Base-by-base conservation (phyloP, 2,113 vertebrate species). In the Chaenogobius annularis region DNA sequence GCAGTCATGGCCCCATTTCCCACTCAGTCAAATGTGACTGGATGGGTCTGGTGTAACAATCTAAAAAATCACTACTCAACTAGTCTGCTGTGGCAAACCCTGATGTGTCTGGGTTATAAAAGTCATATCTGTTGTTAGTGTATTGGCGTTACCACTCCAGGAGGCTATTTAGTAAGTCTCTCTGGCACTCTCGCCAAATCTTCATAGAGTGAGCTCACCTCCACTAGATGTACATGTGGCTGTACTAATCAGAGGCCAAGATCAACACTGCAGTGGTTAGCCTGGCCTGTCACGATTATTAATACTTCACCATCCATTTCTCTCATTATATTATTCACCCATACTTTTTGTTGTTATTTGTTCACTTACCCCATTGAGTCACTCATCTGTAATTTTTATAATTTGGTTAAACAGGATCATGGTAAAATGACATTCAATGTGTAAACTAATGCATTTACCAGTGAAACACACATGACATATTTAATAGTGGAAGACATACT, bases 191-290 rank as follows among this genome's bases (percentile, higher is more conserved):
- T 50, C 47, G 15, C 5, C 47, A 14, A 50, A 48, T 7, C 87
- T 85, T 87, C 83, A 87, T 78, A 71, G 77, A 70, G 83, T 89
- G 87, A 87, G 80, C 75, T 89, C 85, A 89, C 75, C 67, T 62
- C 78, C 73, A 7, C 52, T 61, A 48, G 23, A 20, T 62, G 11
- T 55, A 55, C 40, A 59, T 31, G 73, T 68, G 61, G 56, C 62
- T 68, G 65, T 44, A 12, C 19, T 7, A 48, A 37, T 7, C 17
- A 48, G 50, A 3, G 73, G 80, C 84, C 85, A 88, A 82, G 70
- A 83, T 69, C 63, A 87, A 87, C 81, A 81, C 62, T 68, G 70
- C 75, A 74, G 69, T 47, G 69, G 74, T 82, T 69, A 84, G 48
- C 8, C n/a, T 66, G 80, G 76, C 78, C 74, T 58, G 70, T 69